Evolutionary conservation across 2,113 vertebrate genomes (phyloP).

Genomic region (Nesospiza acunhae): DNA sequence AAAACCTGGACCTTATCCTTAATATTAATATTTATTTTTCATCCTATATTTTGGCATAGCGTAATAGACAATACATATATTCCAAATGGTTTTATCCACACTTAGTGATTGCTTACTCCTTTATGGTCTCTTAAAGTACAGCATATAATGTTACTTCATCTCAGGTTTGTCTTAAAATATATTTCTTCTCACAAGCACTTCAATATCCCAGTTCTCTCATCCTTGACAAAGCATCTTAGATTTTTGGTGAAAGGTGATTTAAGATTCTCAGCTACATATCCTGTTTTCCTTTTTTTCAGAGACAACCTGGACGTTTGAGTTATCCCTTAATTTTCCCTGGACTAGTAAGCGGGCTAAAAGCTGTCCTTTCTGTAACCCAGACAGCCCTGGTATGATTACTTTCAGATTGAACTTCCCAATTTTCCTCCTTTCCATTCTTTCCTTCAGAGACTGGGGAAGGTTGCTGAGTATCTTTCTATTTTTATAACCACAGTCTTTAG

Average conservation of each 20-base stretch:
- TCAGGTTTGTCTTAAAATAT: neutral
- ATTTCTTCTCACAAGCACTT: neutral
- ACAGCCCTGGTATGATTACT: neutral
- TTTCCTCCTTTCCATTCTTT: neutral
- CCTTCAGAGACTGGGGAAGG: neutral
- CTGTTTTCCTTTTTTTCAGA: neutral
- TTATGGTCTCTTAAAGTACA: neutral
- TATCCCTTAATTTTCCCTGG: neutral
- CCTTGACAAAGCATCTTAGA: neutral
- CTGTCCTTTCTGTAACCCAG: neutral
- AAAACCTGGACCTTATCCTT: slow-evolving; percentile 4
- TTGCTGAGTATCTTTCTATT: neutral
- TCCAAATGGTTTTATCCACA: neutral
- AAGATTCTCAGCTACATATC: neutral
- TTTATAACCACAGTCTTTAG: neutral
- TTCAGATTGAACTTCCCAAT: neutral
- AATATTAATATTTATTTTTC: neutral
- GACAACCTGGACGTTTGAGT: neutral
- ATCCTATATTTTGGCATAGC: neutral
- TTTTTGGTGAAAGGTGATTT: neutral
- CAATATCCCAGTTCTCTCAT: neutral
- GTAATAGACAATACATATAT: neutral
- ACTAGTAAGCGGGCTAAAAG: neutral
- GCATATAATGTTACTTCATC: neutral
- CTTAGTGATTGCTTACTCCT: neutral